Evolutionary conservation across 2,113 vertebrate genomes (phyloP), one percentile per base, ranked within the genome.

Genomic region (Loxodonta africana): DNA sequence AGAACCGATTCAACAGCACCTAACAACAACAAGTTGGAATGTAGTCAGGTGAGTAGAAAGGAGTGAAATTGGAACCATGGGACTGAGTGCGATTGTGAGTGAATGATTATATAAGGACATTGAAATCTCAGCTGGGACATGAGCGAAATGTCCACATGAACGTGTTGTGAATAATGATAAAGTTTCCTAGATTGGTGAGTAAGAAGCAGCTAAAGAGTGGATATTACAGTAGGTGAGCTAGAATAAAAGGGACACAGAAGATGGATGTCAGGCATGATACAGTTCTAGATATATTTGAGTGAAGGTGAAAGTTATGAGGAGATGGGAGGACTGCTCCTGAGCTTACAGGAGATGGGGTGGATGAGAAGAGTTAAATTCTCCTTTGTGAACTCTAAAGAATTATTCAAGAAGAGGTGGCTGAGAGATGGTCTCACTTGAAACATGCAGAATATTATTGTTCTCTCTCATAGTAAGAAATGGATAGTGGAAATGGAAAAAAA

Each of bases 331-430:
- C 4, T 18, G 3, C 1, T 23, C 4, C 12, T 53, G 8, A 20
- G 77, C 77, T 33, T 53, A 30, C 21, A 30, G 28, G 15, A 33
- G 30, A 20, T 30, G 18, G 28, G 2, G 5, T 15, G 26, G 3
- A 11, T 1, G 82, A 4, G 2, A 53, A 23, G n/a, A 26, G 0
- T 9, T 28, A 25, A 28, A 11, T 12, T 18, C 5, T 51, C 11
- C 37, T 18, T 26, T 28, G 3, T 73, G 11, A 2, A 48, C 30
- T 86, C 30, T 63, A 48, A 77, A 0, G 17, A 57, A 26, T 14
- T 78, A 26, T 67, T 30, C 18, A n/a, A 12, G 7, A 25, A 63
- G 21, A 44, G 2, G 25, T 17, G 7, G 2, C 73, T 25, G 37
- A 37, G 37, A 26, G 25, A 26, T 41, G 6, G 5, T 62, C 12